A percentile compares a stretch with the other conserved stretches of the same genome.
These are phyloP conservation scores for Drosophila insularis DNA, from an alignment of 1,140 invertebrate genomes.

Conservation along the genomic window DNA sequence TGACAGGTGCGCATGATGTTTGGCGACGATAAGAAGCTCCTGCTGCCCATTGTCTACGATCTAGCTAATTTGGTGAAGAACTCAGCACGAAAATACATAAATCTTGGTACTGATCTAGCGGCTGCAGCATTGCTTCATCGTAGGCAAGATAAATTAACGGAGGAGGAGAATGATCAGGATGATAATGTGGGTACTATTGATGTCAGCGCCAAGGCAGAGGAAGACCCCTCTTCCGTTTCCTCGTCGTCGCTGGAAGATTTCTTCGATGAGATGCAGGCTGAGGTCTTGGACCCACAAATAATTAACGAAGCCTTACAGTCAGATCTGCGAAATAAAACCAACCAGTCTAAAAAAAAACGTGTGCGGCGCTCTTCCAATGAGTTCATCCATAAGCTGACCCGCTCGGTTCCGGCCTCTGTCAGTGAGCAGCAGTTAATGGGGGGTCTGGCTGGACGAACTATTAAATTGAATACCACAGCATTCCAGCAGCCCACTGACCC, in stretches of 20 bases:
- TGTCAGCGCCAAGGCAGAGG: constrained; percentile 21
- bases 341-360: constrained; percentile 16
- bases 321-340: not conserved
- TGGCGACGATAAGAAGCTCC: constrained; percentile 84
- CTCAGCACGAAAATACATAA: constrained; percentile 81
- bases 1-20: constrained; percentile 84
- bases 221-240: not conserved
- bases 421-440: constrained; percentile 63
- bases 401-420: constrained; percentile 66
- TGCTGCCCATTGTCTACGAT: constrained; percentile 86
- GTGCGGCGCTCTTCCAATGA: constrained; percentile 56
- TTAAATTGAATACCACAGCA: constrained; percentile 68
- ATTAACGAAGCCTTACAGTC: constrained; percentile 69
- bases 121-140: constrained; percentile 53
- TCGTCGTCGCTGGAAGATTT: constrained; percentile 58
- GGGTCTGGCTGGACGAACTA: constrained; percentile 57
- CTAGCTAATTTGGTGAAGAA: constrained; percentile 85
- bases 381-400: constrained; percentile 72
- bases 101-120: constrained; percentile 81
- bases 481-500: constrained; percentile 57
- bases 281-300: constrained; percentile 72
- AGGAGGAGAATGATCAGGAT: constrained; percentile 47
- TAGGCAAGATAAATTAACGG: constrained; percentile 48
- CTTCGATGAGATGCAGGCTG: constrained; percentile 63
- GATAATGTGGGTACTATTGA: constrained; percentile 62